Base-by-base conservation (phyloP, 2,113 vertebrate genomes). In the Pseudorectes ferrugineus region DNA sequence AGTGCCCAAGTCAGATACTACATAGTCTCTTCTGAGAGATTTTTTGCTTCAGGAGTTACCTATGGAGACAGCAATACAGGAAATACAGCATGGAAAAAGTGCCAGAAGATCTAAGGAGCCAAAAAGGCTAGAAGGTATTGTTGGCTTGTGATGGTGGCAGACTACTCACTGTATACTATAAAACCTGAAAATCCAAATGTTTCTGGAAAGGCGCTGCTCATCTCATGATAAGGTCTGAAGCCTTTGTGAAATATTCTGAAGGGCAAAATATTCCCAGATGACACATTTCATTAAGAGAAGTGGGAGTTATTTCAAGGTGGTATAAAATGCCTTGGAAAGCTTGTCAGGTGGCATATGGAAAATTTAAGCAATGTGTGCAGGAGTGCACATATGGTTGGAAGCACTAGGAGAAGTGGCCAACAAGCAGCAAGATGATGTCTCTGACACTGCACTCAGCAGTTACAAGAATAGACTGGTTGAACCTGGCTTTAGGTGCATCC, bases 321-420 rank as follows among this genome's bases (percentile, higher is more conserved):
- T 82, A 88, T 21, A n/a, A 85, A 95, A 71, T 52, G 80, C 49
- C 54, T 66, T 8, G 49, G 62, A 78, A 84, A 72, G 49, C 78
- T 68, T 93, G 88, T 88, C 93, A 91, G 91, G 89, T 96, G 85
- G 58, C 92, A 96, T 89, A 95, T 77, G 93, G 88, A 89, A 89
- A 76, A 76, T 48, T 55, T 58, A 78, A 89, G 51, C 71, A 46
- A 42, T 2, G 6, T 65, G 54, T 85, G 62, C 89, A 87, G 81
- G 84, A 96, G 70, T 17, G 87, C 66, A 81, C 86, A 92, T 63
- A 92, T 58, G 87, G 80, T 18, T 91, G 63, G 54, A 84, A 85
- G 70, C 29, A 23, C 72, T 38, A 31, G 42, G 29, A 80, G 38
- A 81, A 74, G 76, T 49, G 70, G 70, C 68, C 77, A 74, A 91